Base-by-base conservation (phyloP, 2,888 invertebrate species). In the Drosophila percnosoma region DNA sequence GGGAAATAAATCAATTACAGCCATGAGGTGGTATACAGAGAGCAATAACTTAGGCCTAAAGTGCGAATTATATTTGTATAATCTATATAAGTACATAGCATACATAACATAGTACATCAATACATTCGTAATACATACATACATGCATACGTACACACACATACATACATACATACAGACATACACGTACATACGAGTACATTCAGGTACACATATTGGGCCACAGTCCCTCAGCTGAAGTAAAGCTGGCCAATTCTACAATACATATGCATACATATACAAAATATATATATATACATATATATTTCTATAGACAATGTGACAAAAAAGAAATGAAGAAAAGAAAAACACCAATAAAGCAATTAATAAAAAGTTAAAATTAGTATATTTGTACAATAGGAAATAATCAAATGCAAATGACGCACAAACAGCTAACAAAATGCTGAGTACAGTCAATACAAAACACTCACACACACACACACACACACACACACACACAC, bases 1-100 rank as follows among this genome's bases (percentile, higher is more conserved):
- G 67, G 49, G 69, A 75, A 78, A 45, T 55, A 78, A 86, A 76
- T 83, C 87, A 87, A 83, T 87, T 83, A 83, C 62, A 78, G 63
- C 66, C 66, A 58, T 55, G 58, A 65, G 63, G 66, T n/a, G 55
- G 38, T 70, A 75, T 71, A 71, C 71, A 69, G 60, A 74, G 77
- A 83, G 76, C 69, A 79, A 78, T 61, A 62, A 66, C 45, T 59
- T 61, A 73, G 73, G 78, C 63, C 70, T 58, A 75, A 61, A 63
- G 69, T 73, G 68, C 63, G 68, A 81, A 75, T 73, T 79, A 82
- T 79, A 80, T 82, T 80, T 80, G 82, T 80, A 81, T 78, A 78
- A 57, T 79, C 55, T 51, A 78, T 71, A 79, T 51, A 71, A 57
- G 57, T 60, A 71, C 15, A 64, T 31, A 21, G 52, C 15, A 68